Base-by-base conservation (phyloP, 2,888 invertebrate species). In the Metopia argyrocephala region DNA sequence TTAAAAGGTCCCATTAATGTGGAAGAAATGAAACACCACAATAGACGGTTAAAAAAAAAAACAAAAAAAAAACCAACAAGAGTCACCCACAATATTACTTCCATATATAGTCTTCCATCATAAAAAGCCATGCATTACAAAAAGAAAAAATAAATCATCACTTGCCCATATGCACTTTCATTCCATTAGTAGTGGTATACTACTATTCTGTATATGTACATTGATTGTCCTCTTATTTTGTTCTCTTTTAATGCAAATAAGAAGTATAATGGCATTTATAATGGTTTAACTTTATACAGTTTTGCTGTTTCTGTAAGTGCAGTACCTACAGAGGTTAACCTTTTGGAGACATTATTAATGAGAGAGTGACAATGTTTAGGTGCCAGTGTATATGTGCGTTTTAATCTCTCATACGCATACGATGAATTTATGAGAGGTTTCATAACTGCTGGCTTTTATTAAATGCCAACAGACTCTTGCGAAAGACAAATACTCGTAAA, bases 401-500 rank as follows among this genome's bases (percentile, higher is more conserved):
- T 59, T 59, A 70, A 75, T 79, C 70, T 69, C 69, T 48, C 7
- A n/a, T n/a, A n/a, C n/a, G n/a, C n/a, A 75, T 79, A 69, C 61
- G 69, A 65, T 65, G 70, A 74, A 75, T 79, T 79, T 79, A 69
- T 75, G 65, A 75, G 57, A 74, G 52, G 64, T 45, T 74, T 52
- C 54, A 79, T 79, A 75, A 79, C 59, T 74, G 52, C 46, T n/a
- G n/a, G n/a, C n/a, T n/a, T n/a, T n/a, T n/a, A n/a, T n/a, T n/a
- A n/a, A n/a, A n/a, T n/a, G n/a, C n/a, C n/a, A n/a, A n/a, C n/a
- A n/a, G n/a, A n/a, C n/a, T n/a, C n/a, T n/a, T n/a, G n/a, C n/a
- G n/a, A n/a, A n/a, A n/a, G n/a, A n/a, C n/a, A n/a, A n/a, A n/a
- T n/a, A n/a, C n/a, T n/a, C n/a, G n/a, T n/a, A n/a, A n/a, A n/a